phyloP scores from a whole-genome alignment of 37 sponge, comb jelly and placozoan genomes.

The Ianthella basta region DNA sequence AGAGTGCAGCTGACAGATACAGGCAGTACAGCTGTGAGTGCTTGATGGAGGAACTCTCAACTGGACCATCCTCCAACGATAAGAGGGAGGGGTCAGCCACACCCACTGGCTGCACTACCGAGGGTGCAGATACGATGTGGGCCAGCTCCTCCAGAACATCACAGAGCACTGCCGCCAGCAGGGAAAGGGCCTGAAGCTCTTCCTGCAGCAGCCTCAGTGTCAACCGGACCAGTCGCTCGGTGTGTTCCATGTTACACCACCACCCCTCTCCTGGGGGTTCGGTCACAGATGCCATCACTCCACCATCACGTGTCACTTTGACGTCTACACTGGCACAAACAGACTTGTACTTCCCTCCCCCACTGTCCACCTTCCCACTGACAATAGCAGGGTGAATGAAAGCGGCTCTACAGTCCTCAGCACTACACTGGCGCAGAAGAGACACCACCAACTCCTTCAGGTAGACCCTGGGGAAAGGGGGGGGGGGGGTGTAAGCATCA shows the following conservation, averaged over 20 bases:
- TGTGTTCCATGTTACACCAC: neutral
- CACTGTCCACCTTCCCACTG: neutral
- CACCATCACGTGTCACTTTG: neutral
- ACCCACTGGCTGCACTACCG: neutral
- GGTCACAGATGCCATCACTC: neutral
- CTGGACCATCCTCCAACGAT: neutral
- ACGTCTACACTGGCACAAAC: neutral
- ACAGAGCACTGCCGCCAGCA: neutral
- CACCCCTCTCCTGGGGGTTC: too few relatives aligned
- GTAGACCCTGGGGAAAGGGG: neutral
- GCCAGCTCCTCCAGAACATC: neutral
- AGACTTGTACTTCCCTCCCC: neutral
- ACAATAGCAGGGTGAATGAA: neutral
- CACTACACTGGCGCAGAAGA: neutral
- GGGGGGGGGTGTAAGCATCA: neutral
- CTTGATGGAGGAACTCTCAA: neutral
- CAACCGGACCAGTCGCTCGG: neutral
- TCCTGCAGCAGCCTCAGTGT: neutral
- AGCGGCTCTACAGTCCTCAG: neutral
- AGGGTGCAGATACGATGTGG: neutral
- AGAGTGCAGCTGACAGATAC: constrained; percentile 56
- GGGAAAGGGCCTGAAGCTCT: neutral
- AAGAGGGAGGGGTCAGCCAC: neutral
- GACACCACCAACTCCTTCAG: neutral
- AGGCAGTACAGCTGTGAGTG: constrained; percentile 16